phyloP scores from a whole-genome alignment of 1,140 invertebrate genomes.

The Notospermus geniculatus region DNA sequence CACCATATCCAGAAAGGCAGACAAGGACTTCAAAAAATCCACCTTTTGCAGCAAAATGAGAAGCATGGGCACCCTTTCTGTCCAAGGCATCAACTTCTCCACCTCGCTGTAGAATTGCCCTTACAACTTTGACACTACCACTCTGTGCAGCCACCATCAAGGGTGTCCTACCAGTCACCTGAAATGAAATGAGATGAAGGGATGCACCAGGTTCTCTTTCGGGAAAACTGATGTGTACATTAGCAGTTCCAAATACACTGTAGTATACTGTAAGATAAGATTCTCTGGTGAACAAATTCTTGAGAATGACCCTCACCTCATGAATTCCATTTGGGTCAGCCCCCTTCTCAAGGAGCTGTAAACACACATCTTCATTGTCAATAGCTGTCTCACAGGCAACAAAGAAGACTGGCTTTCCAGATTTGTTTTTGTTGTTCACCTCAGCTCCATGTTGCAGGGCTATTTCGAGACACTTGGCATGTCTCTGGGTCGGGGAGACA shows the following conservation, averaged over 20 bases:
- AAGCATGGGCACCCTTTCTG: slow-evolving; percentile 41
- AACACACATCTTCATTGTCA: slow-evolving; percentile 52
- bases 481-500: slow-evolving; percentile 50
- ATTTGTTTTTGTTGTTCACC: slow-evolving; percentile 47
- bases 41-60: slow-evolving; percentile 52
- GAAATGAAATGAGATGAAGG: slow-evolving; percentile 14
- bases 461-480: slow-evolving; percentile 51
- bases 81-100: slow-evolving; percentile 47
- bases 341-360: slow-evolving; percentile 46
- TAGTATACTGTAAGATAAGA: too few species aligned
- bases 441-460: slow-evolving; percentile 50
- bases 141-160: slow-evolving; percentile 51
- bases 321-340: slow-evolving; percentile 51
- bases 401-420: slow-evolving; percentile 51
- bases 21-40: slow-evolving; percentile 45
- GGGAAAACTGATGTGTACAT: too few species aligned
- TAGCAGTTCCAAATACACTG: too few species aligned
- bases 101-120: slow-evolving; percentile 45
- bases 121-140: slow-evolving; percentile 47
- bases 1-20: slow-evolving; percentile 48
- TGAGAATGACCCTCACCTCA: slow-evolving; percentile 37
- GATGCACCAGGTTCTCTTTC: neutral
- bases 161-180: slow-evolving; percentile 48
- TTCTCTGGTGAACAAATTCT: neutral
- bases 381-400: slow-evolving; percentile 50